A percentile compares a stretch with the other conserved stretches of the same genome.
Conservation (phyloP, 1,140 invertebrate species). For the Drosophila parvula region DNA sequence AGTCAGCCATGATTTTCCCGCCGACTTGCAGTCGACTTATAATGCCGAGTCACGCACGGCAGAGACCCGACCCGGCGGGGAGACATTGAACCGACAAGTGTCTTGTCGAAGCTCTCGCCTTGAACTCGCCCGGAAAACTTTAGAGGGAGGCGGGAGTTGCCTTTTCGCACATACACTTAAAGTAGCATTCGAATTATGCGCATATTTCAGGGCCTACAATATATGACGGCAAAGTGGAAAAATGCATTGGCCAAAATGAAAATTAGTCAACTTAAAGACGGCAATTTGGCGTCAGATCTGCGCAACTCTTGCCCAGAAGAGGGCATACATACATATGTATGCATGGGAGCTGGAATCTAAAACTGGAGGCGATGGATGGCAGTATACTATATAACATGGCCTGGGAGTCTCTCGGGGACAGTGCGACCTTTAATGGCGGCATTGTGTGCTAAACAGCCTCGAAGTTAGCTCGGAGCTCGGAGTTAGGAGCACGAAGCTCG, state of each 20-base stretch:
- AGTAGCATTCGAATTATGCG: slow-evolving; percentile 56
- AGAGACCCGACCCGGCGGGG: neutral
- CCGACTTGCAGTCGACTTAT: slow-evolving; percentile 8
- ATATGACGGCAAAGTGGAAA: slow-evolving; percentile 26
- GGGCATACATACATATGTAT: slow-evolving; percentile 3
- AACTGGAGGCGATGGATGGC: neutral
- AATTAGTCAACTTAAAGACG: slow-evolving; percentile 74
- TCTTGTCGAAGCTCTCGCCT: slow-evolving; percentile 43
- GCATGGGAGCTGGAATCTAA: slow-evolving; percentile 1
- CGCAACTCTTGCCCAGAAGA: slow-evolving; percentile 24
- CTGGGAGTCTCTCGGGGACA: slow-evolving; percentile 55
- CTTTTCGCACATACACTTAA: slow-evolving; percentile 60
- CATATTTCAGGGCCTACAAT: slow-evolving; percentile 51
- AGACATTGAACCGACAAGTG: slow-evolving; percentile 36
- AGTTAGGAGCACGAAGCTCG: slow-evolving; percentile 20
- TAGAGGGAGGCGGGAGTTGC: neutral
- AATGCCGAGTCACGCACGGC: slow-evolving; percentile 43
- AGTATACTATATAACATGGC: slow-evolving; percentile 25
- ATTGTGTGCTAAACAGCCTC: slow-evolving; percentile 78
- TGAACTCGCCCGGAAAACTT: slow-evolving; percentile 39
- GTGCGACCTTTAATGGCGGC: slow-evolving; percentile 71
- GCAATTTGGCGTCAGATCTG: slow-evolving; percentile 54
- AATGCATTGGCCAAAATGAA: slow-evolving; percentile 53
- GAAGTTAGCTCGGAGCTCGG: slow-evolving; percentile 25
- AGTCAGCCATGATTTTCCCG: slow-evolving; percentile 28